Base-by-base conservation (phyloP, 2,888 invertebrate species). In the Melanophora roralis region DNA sequence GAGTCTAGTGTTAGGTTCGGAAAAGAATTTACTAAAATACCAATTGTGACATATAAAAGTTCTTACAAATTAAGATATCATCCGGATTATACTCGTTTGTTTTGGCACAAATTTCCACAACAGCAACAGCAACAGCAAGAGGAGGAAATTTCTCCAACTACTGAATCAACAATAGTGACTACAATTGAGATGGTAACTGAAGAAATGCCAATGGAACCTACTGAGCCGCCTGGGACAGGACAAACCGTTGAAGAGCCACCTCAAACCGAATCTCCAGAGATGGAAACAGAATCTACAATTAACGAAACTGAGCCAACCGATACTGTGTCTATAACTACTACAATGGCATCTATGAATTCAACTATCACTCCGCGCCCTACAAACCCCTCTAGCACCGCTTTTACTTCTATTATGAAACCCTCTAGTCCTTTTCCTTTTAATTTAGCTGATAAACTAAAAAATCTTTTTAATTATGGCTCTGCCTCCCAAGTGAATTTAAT, bases 401-500 rank as follows among this genome's bases (percentile, higher is more conserved):
- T 83, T 11, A 84, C 84, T 3, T 84, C 87, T 4, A 86, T 88
- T 2, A 88, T 89, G 88, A 82, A 81, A 53, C 89, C 85, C 0
- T 51, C 84, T 1, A 75, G 14, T 16, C 23, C 53, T 8, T 73
- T 76, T 38, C 73, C 75, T 11, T 79, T 81, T 7, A 76, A 82
- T 38, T 77, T 88, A 23, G 83, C 82, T 0, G 83, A 84, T 11
- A 85, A 86, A 19, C 75, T 89, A 6, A 88, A 87, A 71, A 86
- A 85, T 43, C 67, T 85, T 0, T 75, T 88, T 0, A 83, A 87
- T 11, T 88, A 86, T 47, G 88, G 88, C 12, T 85, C 86, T 0
- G 84, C 86, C 0, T 78, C 86, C 32, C 82, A 87, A 74, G 85
- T 88, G 21, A 89, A 89, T 83, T 67, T 88, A 3, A 84, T 88